Evolutionary conservation across 2,888 invertebrate genomes (phyloP).

Genomic region (Onchidella celtica): DNA sequence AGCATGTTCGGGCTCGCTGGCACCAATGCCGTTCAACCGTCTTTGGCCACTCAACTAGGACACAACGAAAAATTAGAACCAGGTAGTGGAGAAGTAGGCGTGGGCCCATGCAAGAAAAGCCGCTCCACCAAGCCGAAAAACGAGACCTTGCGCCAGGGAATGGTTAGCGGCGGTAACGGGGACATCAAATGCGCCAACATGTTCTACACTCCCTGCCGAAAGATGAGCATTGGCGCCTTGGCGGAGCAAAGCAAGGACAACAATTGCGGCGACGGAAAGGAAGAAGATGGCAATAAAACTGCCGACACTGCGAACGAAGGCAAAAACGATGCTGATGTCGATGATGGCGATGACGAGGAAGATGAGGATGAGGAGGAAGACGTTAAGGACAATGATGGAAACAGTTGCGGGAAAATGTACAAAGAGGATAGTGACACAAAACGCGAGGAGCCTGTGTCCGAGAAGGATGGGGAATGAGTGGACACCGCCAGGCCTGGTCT

Average conservation of each 20-base stretch:
- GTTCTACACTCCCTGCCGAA: not conserved
- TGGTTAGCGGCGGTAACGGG: not conserved
- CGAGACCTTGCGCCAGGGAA: not conserved
- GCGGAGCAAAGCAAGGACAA: slow-evolving; percentile 1
- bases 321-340: not conserved
- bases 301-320: not conserved
- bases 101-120: not conserved
- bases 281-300: not conserved
- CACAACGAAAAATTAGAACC: not conserved
- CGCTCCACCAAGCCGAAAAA: not conserved
- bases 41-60: slow-evolving; percentile 33
- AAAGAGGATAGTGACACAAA: not conserved
- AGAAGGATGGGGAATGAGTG: not conserved
- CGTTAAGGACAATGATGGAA: not conserved
- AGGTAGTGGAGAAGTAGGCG: not conserved
- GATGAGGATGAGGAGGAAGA: not conserved
- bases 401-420: not conserved
- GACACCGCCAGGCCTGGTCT: too few species aligned
- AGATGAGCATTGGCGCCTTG: not conserved
- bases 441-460: not conserved
- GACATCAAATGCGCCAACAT: not conserved
- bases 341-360: not conserved
- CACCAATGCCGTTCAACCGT: not conserved
- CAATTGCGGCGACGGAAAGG: not conserved
- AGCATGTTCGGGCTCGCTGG: slow-evolving; percentile 32